Evolutionary conservation across 2,113 vertebrate species (phyloP).

Genomic region (Toxotes chatareus): DNA sequence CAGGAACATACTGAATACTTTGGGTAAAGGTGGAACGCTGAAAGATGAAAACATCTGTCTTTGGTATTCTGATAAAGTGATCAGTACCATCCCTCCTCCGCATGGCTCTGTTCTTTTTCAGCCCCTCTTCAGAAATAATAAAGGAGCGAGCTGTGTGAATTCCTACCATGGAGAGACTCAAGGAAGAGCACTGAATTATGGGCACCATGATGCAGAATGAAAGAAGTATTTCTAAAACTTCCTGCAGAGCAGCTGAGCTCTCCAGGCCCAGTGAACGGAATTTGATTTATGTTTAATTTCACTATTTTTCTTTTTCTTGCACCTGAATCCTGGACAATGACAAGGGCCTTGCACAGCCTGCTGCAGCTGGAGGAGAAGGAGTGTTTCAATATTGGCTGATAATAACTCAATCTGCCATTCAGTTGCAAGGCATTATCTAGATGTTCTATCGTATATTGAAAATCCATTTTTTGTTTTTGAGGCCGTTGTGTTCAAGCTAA

Average conservation of each 20-base stretch:
- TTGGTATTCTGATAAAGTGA: conserved; percentile 48
- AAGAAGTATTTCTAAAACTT: conserved; percentile 66
- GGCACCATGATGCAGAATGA: conserved; percentile 50
- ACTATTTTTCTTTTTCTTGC: conserved; percentile 52
- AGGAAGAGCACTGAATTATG: conserved; percentile 68
- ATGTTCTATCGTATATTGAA: conserved; percentile 18
- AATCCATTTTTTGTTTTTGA: conserved; percentile 5
- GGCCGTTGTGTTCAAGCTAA: background rate
- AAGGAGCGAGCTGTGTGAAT: conserved; percentile 58
- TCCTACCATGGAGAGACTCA: conserved; percentile 36
- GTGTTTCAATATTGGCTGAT: conserved; percentile 1
- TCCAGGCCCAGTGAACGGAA: conserved; percentile 38
- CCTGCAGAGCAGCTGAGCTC: conserved; percentile 72
- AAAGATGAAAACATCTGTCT: background rate
- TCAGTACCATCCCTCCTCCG: conserved; percentile 16
- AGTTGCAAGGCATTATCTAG: conserved; percentile 15
- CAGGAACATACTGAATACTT: conserved; percentile 1
- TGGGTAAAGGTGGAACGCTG: background rate
- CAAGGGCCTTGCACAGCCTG: conserved; percentile 29
- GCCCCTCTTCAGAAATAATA: conserved; percentile 56
- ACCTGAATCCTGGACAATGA: conserved; percentile 72
- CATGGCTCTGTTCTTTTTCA: conserved; percentile 8
- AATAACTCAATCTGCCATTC: conserved; percentile 40
- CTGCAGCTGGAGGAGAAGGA: conserved; percentile 57
- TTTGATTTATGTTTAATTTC: conserved; percentile 76